Percentiles rank a stretch among this genome's conserved stretches.
These are phyloP conservation scores for Lasioglossum morio DNA, from an alignment of 2,888 invertebrate genomes.

Conservation along the genomic window DNA sequence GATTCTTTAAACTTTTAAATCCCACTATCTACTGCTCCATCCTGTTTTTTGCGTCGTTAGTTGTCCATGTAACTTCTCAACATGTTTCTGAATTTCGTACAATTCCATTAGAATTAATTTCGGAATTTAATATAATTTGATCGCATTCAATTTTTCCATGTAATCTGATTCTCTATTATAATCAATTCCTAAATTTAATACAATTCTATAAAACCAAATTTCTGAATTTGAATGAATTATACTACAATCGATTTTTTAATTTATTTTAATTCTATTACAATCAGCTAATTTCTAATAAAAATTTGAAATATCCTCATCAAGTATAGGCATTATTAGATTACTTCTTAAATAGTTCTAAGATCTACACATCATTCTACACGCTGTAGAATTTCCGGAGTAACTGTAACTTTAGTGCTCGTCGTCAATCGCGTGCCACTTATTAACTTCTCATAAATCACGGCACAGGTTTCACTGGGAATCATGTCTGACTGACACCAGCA, in stretches of 20 bases:
- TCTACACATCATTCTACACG: not conserved
- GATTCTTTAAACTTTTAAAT: conserved; percentile 22
- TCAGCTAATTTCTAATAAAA: not conserved
- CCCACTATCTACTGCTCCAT: not conserved
- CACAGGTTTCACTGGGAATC: not conserved
- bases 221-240: not conserved
- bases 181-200: not conserved
- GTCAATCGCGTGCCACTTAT: not conserved
- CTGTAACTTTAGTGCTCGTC: not conserved
- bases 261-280: not conserved
- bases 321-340: no score
- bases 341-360: not conserved
- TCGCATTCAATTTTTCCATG: not conserved
- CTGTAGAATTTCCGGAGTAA: not conserved
- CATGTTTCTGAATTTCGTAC: not conserved
- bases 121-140: not conserved
- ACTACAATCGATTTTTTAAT: not conserved
- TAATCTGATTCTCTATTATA: not conserved
- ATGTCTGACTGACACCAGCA: not conserved
- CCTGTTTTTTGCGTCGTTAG: not conserved
- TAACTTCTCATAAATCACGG: not conserved
- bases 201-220: no score
- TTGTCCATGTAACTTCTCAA: not conserved
- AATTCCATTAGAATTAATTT: not conserved
- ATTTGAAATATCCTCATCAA: no score